Base-by-base conservation (phyloP, 2,888 invertebrate genomes). In the Synanthedon tipuliformis region DNA sequence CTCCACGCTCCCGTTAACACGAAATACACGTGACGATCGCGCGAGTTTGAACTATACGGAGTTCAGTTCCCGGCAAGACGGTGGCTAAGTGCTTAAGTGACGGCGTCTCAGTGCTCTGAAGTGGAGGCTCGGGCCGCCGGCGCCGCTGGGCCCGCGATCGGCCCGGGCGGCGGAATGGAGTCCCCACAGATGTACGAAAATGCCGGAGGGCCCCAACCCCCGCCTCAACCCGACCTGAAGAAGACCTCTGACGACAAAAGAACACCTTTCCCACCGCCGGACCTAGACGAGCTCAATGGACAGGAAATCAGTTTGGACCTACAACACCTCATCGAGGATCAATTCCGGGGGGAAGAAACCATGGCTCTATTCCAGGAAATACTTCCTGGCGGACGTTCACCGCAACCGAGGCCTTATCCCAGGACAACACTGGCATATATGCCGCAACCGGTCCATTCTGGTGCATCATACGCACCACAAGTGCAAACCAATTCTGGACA, bases 261-360 rank as follows among this genome's bases (percentile, higher is more conserved):
- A 67, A 88, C 92, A 66, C 90, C 93, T 56, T 94, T 93, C 79
- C 91, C 93, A 57, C 93, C 94, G 55, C 93, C 93, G 57, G 95
- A 96, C 72, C 85, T 96, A 57, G 94, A 94, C 73, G 96, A 96
- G 77, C 90, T 97, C 69, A 96, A 95, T 78, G 94, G 94, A 55
- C 95, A 96, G 62, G 97, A 97, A 83, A 95, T 97, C 76, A 95
- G 95, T 60, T 89, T 97, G 71, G 97, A 97, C 73, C 88, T 97
- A 61, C 96, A 97, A 73, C 94, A 95, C 78, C 90, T 97, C 68
- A 96, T 97, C 72, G 96, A 96, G 84, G 96, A 96, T 78, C 95
- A 95, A 84, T 96, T 96, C 84, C 92, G 93, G 66, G 95, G 96
- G 64, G 90, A 91, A 70, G 91, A 91, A 68, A 87, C 89, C 3